Evolutionary conservation across 1,140 invertebrate species (phyloP).

Genomic region (Bursaphelenchus mucronatus): DNA sequence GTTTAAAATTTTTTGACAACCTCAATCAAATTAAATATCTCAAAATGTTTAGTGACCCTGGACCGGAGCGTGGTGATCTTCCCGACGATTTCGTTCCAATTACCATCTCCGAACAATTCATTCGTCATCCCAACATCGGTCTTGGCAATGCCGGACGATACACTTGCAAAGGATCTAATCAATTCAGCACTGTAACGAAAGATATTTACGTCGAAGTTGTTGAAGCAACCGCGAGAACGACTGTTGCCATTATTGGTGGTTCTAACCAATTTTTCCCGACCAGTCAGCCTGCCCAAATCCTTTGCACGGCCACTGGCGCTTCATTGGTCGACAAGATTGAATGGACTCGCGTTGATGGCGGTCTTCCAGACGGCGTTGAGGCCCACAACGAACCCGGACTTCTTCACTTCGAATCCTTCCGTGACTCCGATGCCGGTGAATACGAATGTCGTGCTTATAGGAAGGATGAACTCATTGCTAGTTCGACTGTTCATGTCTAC

Average conservation of each 20-base stretch:
- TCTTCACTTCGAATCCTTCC: slow-evolving; percentile 57
- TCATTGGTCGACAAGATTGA: slow-evolving; percentile 52
- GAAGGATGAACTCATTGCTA: slow-evolving; percentile 55
- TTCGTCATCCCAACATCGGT: slow-evolving; percentile 55
- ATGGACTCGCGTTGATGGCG: slow-evolving; percentile 47
- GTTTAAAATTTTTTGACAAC: no score
- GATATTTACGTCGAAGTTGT: slow-evolving; percentile 60
- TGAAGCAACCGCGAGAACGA: slow-evolving; percentile 51
- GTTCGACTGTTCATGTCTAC: slow-evolving; percentile 42
- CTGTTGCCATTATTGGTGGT: slow-evolving; percentile 57
- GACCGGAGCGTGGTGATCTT: slow-evolving; percentile 60
- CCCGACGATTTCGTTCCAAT: slow-evolving; percentile 59
- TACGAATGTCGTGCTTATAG: slow-evolving; percentile 58
- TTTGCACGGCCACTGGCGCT: slow-evolving; percentile 56
- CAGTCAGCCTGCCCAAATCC: slow-evolving; percentile 50
- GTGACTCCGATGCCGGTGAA: slow-evolving; percentile 54
- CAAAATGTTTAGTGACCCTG: slow-evolving; percentile 48
- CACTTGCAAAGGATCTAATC: slow-evolving; percentile 56
- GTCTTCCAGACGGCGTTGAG: slow-evolving; percentile 49
- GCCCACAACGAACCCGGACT: slow-evolving; percentile 57
- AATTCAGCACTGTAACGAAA: slow-evolving; percentile 58
- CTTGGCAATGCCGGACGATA: slow-evolving; percentile 56
- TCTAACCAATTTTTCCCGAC: slow-evolving; percentile 52
- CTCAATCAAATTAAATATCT: background rate
- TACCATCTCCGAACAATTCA: slow-evolving; percentile 60